Conservation (phyloP, 2,797 vertebrate species). For the Acrossocheilus wenchowensis region DNA sequence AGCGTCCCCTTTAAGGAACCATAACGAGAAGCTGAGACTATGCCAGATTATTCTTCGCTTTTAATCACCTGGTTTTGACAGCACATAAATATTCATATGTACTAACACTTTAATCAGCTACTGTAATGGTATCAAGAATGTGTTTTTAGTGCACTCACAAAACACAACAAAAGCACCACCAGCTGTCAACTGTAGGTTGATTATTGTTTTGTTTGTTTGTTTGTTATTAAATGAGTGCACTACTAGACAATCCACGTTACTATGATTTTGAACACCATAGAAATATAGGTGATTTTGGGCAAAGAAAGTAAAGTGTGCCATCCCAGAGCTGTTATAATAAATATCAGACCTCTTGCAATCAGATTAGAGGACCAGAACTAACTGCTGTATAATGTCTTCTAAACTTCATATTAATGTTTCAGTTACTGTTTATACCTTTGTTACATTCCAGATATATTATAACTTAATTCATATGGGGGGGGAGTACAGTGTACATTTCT, state of each 20-base stretch:
- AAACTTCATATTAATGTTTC: not conserved
- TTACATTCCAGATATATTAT: not conserved
- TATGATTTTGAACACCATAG: not conserved
- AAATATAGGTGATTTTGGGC: not conserved
- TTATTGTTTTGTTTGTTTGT: too few relatives aligned
- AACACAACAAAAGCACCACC: not conserved
- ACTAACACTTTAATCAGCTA: not conserved
- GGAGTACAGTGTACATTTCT: not conserved
- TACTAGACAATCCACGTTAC: not conserved
- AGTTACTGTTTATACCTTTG: not conserved
- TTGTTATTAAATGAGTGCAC: not conserved
- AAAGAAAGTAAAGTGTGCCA: not conserved
- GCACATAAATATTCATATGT: conserved; percentile 7
- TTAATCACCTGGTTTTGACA: conserved; percentile 27
- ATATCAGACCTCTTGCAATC: not conserved
- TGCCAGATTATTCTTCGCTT: conserved; percentile 11
- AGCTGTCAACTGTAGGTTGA: not conserved
- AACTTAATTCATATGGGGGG: not conserved
- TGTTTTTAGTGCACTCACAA: not conserved
- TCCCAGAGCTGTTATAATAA: not conserved
- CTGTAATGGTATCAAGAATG: not conserved
- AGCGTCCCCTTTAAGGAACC: conserved; percentile 21
- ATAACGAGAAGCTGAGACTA: not conserved
- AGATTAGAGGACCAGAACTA: not conserved
- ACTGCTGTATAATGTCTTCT: not conserved